Conservation (phyloP, 2,113 vertebrate species). For the Oreocharis arfaki region DNA sequence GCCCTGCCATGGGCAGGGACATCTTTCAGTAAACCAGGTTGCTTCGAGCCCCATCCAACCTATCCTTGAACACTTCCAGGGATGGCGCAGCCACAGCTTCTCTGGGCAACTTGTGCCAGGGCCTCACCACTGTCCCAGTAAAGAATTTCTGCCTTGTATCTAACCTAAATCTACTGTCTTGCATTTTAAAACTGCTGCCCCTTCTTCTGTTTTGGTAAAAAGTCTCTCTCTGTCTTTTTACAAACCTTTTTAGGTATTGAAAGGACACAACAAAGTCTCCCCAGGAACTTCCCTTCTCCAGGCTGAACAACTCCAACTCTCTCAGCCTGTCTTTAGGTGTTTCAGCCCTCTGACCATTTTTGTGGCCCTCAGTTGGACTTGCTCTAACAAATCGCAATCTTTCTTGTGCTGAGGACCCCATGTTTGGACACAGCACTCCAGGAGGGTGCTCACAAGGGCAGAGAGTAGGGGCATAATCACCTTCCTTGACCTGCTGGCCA, state of each 20-base stretch:
- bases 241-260: rapidly evolving
- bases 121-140: rapidly evolving
- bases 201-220: not conserved
- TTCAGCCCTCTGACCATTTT: not conserved
- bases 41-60: rapidly evolving
- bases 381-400: not conserved
- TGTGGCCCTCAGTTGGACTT: not conserved
- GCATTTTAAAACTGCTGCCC: not conserved
- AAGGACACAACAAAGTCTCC: rapidly evolving
- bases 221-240: not conserved
- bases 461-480: not conserved
- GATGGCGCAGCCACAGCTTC: not conserved
- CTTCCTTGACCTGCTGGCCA: not conserved
- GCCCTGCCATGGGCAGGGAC: rapidly evolving
- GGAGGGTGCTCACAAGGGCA: not conserved
- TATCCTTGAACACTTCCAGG: not conserved
- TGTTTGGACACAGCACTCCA: not conserved
- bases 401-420: not conserved
- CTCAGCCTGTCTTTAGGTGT: not conserved
- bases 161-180: not conserved
- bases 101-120: not conserved
- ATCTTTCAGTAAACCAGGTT: not conserved
- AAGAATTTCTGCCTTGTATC: not conserved
- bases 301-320: not conserved
- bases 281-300: not conserved